Base-by-base conservation (phyloP, 2,113 vertebrate species). In the Marcusenius ussheri region DNA sequence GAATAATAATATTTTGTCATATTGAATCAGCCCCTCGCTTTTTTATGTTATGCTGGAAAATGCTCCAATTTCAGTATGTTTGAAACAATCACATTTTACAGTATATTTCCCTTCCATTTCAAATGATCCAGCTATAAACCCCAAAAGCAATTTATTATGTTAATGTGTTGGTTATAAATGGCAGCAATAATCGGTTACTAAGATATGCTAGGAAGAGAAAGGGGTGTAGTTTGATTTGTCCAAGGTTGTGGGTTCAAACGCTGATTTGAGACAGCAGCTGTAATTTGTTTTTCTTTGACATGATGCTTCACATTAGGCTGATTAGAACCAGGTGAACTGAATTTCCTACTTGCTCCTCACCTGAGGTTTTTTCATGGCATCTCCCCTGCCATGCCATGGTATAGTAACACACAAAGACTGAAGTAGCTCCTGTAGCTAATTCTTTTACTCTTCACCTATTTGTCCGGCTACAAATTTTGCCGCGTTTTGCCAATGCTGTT, bases 111-210 rank as follows among this genome's bases (percentile, higher is more conserved):
- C 42, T 11, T 83, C 80, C 45, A 24, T 24, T 47, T 39, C 19
- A 83, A 47, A 83, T 83, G 80, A 83, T 83, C 39, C 80, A 24
- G 7, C 80, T 47, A 13, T 83, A n/a, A 77, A 83, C 21, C 21
- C 80, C 45, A 47, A 15, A 83, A 39, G 42, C 35, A 83, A 47
- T 83, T 83, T 83, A 83, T 83, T 83, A 83, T 7, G 24, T 83
- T 83, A 83, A 47, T 83, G 80, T 24, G 42, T 83, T 83, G 80
- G 80, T 83, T 83, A 83, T 46, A 87, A 27, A 51, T 51, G 47
- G 47, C 50, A 87, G 49, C n/a, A 39, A 51, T 51, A 86, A 49
- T 86, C 56, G 85, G 50, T 35, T 51, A 51, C 27, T 19, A 51
- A 87, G 27, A 51, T 56, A 51, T 35, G 3, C 11, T 51, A 1